Conservation (phyloP, 2,797 vertebrate genomes). For the Pogonophryne albipinna region DNA sequence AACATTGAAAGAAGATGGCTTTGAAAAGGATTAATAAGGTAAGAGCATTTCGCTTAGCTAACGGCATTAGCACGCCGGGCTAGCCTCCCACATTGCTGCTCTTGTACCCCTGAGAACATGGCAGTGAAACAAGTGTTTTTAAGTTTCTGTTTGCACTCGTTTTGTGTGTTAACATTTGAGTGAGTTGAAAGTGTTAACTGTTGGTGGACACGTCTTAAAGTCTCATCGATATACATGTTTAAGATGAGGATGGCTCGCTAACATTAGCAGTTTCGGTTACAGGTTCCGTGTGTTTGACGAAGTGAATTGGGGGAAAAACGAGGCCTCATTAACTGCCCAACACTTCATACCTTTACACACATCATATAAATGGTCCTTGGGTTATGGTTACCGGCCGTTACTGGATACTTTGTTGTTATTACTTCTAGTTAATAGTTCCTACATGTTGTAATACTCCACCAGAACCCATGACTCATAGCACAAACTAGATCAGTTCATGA, state of each 20-base stretch:
- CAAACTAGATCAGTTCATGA: conserved; percentile 39
- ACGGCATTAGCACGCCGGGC: conserved; percentile 18
- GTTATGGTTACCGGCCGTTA: rapidly evolving
- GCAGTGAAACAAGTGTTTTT: conserved; percentile 36
- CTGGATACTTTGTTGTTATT: neutral
- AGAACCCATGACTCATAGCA: conserved; percentile 66
- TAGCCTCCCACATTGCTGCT: conserved; percentile 63
- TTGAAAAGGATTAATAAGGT: conserved; percentile 89
- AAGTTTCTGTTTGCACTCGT: neutral
- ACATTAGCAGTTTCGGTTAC: conserved; percentile 46
- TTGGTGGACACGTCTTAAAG: neutral
- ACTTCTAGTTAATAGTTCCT: neutral
- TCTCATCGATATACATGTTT: neutral
- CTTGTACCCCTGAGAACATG: conserved; percentile 31
- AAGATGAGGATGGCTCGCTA: conserved; percentile 2
- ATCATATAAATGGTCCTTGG: neutral
- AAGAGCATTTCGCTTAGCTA: conserved; percentile 42
- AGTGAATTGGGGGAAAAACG: conserved; percentile 20
- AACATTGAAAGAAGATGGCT: conserved; percentile 81
- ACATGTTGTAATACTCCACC: neutral
- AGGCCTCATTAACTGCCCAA: conserved; percentile 58
- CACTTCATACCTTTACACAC: conserved; percentile 5
- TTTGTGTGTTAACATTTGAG: neutral
- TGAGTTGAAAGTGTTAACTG: neutral
- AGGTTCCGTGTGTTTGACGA: conserved; percentile 28